Conservation (phyloP, 2,113 vertebrate genomes). For the Microcebus lehilahytsara region DNA sequence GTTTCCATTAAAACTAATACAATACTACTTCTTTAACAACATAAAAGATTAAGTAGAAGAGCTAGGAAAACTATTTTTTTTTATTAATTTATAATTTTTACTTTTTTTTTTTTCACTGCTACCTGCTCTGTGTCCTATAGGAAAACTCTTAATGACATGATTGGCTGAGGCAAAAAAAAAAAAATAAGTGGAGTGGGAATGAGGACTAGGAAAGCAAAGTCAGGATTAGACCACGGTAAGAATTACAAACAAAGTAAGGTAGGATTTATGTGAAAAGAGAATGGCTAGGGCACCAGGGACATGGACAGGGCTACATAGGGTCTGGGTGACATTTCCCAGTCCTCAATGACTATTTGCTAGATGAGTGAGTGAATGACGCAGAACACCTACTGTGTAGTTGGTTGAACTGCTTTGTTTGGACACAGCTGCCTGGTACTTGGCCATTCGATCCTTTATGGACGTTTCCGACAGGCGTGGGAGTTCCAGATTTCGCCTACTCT, state of each 20-base stretch:
- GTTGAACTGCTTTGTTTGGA: conserved; percentile 86
- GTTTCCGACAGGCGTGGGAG: conserved; percentile 88
- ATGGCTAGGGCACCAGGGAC: neutral
- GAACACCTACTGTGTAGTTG: conserved; percentile 79
- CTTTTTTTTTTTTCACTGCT: too few species aligned
- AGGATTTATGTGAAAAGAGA: neutral
- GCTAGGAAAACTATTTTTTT: neutral
- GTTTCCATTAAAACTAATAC: conserved; percentile 26
- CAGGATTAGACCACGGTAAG: neutral
- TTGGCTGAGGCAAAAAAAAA: neutral
- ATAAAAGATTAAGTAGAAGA: conserved; percentile 27
- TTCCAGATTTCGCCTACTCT: conserved; percentile 80
- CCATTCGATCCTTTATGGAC: conserved; percentile 94
- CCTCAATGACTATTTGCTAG: neutral
- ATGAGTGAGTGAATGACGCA: neutral
- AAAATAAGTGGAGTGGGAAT: neutral
- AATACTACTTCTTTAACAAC: neutral
- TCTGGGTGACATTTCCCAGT: neutral
- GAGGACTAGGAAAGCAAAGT: conserved; percentile 5
- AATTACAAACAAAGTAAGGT: neutral
- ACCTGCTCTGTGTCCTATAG: neutral
- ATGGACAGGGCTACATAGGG: neutral
- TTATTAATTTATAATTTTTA: too few species aligned
- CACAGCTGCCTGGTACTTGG: conserved; percentile 95
- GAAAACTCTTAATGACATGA: neutral